Evolutionary conservation across 2,888 invertebrate species (phyloP).

Genomic region (Xanthostigma xanthostigma): DNA sequence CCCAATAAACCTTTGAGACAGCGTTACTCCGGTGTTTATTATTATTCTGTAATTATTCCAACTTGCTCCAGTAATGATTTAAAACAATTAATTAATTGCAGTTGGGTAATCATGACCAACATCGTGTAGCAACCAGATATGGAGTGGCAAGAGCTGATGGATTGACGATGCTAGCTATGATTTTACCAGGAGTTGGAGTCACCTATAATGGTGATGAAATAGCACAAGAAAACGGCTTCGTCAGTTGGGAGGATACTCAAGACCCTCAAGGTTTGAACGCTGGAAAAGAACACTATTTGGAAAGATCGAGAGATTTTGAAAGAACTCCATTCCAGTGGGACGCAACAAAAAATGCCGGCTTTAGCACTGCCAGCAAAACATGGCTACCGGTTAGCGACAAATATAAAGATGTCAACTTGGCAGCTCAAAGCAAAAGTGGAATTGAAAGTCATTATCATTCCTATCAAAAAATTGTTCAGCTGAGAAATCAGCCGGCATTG

Average conservation of each 20-base stretch:
- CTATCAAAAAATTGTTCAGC: constrained; percentile 37
- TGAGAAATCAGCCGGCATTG: constrained; percentile 37
- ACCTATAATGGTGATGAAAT: constrained; percentile 82
- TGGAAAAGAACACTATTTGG: constrained; percentile 40
- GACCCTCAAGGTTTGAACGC: constrained; percentile 42
- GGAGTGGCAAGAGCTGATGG: constrained; percentile 56
- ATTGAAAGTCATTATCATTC: constrained; percentile 43
- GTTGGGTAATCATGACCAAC: constrained; percentile 69
- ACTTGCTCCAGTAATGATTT: no score
- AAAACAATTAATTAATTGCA: constrained; percentile 25
- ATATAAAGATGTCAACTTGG: constrained; percentile 42
- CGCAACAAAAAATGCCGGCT: constrained; percentile 40
- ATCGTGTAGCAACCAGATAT: constrained; percentile 50
- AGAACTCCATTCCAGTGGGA: constrained; percentile 76
- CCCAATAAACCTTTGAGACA: no score
- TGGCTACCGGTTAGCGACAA: constrained; percentile 57
- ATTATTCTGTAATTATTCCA: no score
- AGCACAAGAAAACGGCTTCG: constrained; percentile 46
- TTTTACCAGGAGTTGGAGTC: constrained; percentile 72
- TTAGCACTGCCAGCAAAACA: constrained; percentile 28
- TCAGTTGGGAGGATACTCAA: constrained; percentile 35
- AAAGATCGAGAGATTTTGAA: constrained; percentile 53
- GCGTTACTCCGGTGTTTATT: no score
- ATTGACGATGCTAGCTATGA: constrained; percentile 67
- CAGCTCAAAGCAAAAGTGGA: constrained; percentile 26